These are phyloP conservation scores for Mustela nigripes DNA, from an alignment of 2,113 vertebrate genomes.

Conservation along the genomic window DNA sequence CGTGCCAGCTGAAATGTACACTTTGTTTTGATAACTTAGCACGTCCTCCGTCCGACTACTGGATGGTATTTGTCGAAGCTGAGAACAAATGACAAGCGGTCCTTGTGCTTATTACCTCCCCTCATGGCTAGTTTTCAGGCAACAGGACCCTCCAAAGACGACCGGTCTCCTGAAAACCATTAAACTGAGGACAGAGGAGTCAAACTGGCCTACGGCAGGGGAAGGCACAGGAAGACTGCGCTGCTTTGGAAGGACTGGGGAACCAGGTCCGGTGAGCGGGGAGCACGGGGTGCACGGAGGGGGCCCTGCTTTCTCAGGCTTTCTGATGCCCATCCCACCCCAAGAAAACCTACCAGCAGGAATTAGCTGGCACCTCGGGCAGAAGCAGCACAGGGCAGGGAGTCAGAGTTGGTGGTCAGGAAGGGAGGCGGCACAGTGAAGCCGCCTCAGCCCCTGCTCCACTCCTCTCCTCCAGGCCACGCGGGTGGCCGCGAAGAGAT, in stretches of 20 bases:
- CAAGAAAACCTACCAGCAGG: neutral
- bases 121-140: neutral
- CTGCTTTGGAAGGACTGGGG: neutral
- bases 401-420: no score
- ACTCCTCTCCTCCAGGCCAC: neutral
- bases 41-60: neutral
- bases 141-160: neutral
- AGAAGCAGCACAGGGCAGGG: fast-evolving
- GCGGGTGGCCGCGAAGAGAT: neutral
- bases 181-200: neutral
- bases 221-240: neutral
- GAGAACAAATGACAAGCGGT: neutral
- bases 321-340: neutral
- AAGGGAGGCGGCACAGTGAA: neutral
- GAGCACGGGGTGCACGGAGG: neutral
- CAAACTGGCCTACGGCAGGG: fast-evolving
- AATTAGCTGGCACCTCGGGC: neutral
- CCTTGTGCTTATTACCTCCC: neutral
- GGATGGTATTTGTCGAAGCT: neutral
- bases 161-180: neutral
- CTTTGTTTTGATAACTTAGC: neutral
- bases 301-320: neutral
- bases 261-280: neutral
- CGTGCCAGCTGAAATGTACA: neutral
- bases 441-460: no score